A percentile compares a stretch with the other conserved stretches of the same genome.
Evolutionary conservation across 2,113 vertebrate species (phyloP).

Genomic region (Verasper variegatus): DNA sequence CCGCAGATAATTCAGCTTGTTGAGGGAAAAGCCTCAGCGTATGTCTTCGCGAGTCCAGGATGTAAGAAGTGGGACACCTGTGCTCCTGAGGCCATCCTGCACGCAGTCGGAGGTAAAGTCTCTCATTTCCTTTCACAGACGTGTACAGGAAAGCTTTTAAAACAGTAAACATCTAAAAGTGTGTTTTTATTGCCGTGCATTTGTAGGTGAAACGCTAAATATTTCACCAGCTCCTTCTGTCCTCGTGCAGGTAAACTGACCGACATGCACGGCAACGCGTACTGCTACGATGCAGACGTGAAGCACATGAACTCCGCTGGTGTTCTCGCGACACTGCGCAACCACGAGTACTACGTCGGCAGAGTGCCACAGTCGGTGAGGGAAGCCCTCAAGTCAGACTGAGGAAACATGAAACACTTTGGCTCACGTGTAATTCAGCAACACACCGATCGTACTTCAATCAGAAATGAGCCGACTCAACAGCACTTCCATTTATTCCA

Average conservation of each 20-base stretch:
- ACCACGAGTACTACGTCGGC: conserved; percentile 91
- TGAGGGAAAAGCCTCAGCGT: conserved; percentile 96
- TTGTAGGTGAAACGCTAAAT: too few species aligned
- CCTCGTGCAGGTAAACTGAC: conserved; percentile 89
- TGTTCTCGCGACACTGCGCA: conserved; percentile 89
- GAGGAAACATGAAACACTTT: conserved; percentile 17
- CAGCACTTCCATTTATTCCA: conserved; percentile 68
- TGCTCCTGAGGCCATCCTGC: conserved; percentile 93
- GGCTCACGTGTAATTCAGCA: not conserved
- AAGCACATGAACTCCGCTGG: conserved; percentile 97
- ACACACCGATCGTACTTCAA: not conserved
- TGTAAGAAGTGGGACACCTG: conserved; percentile 99
- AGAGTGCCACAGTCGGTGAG: conserved; percentile 89
- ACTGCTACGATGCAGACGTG: conserved; percentile 90
- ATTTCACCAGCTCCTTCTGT: not conserved
- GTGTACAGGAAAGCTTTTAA: not conserved
- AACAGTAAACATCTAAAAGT: not conserved
- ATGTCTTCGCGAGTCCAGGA: conserved; percentile 95
- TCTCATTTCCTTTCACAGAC: not conserved
- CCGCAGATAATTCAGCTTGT: conserved; percentile 93
- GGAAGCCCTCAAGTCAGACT: conserved; percentile 81
- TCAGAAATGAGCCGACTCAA: not conserved
- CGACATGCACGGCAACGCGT: conserved; percentile 90
- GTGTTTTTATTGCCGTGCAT: too few species aligned
- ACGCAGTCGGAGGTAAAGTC: conserved; percentile 91